phyloP scores from a whole-genome alignment of 2,888 invertebrate genomes.

The Protodeltote pygarga region DNA sequence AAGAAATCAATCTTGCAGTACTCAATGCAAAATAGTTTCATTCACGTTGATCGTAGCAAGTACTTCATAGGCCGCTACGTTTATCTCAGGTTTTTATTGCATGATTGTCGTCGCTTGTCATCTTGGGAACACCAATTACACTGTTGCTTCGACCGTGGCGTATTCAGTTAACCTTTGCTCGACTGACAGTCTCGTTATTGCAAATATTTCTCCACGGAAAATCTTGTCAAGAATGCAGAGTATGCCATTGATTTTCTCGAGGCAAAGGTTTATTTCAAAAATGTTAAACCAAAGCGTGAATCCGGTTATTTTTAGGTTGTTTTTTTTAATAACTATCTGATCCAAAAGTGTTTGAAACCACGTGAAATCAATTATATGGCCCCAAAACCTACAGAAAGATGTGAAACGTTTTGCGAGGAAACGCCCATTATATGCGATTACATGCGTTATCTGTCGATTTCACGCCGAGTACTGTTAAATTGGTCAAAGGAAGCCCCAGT shows the following conservation, averaged over 20 bases:
- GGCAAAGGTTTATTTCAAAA: slow-evolving; percentile 1
- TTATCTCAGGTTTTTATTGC: slow-evolving; percentile 63
- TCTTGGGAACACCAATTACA: slow-evolving; percentile 66
- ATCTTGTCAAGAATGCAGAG: slow-evolving; percentile 6
- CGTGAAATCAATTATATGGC: slow-evolving; percentile 13
- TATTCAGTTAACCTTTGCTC: slow-evolving; percentile 53
- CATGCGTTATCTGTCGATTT: slow-evolving; percentile 20
- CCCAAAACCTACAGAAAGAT: slow-evolving; percentile 10
- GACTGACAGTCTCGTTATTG: slow-evolving; percentile 28
- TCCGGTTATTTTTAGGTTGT: neutral
- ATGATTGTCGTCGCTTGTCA: slow-evolving; percentile 69
- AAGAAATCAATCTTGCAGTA: neutral
- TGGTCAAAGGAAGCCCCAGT: slow-evolving; percentile 5
- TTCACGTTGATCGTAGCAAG: slow-evolving; percentile 21
- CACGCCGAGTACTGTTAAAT: slow-evolving; percentile 13
- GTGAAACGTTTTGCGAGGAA: slow-evolving; percentile 8
- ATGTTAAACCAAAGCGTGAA: neutral
- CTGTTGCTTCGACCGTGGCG: slow-evolving; percentile 60
- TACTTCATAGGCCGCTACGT: slow-evolving; percentile 37
- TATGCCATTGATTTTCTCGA: slow-evolving; percentile 8
- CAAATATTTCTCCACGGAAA: slow-evolving; percentile 29
- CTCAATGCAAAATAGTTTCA: slow-evolving; percentile 8
- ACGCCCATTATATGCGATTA: slow-evolving; percentile 15
- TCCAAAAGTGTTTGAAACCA: slow-evolving; percentile 7
- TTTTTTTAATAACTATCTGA: neutral